Evolutionary conservation across 2,797 vertebrate species (phyloP).

Genomic region (Perodicticus potto): DNA sequence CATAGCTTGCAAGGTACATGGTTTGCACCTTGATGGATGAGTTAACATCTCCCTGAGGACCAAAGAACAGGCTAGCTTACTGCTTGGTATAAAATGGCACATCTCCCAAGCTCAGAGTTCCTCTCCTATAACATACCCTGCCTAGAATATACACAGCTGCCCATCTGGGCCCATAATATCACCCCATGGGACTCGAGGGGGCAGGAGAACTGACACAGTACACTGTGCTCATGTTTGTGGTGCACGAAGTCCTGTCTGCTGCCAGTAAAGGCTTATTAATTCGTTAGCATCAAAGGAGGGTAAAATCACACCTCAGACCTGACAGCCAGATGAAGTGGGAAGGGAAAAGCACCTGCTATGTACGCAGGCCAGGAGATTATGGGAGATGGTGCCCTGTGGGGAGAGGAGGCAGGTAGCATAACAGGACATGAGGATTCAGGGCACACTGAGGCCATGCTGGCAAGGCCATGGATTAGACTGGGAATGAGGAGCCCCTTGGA

Average conservation of each 20-base stretch:
- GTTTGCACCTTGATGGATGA: not conserved
- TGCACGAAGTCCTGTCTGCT: not conserved
- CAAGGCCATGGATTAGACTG: not conserved
- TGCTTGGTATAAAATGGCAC: not conserved
- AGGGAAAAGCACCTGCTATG: rapidly evolving
- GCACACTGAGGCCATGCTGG: not conserved
- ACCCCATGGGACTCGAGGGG: not conserved
- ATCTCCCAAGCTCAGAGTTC: not conserved
- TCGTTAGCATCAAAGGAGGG: not conserved
- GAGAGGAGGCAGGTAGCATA: not conserved
- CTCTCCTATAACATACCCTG: not conserved
- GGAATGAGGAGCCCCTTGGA: not conserved
- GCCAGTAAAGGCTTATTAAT: not conserved
- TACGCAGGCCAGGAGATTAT: not conserved
- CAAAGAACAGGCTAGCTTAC: not conserved
- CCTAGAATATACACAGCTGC: not conserved
- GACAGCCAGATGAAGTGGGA: not conserved
- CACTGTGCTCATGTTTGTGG: not conserved
- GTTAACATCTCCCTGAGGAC: not conserved
- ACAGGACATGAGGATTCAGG: no score
- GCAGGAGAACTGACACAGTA: not conserved
- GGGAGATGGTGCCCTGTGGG: not conserved
- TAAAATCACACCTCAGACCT: rapidly evolving
- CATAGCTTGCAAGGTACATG: not conserved
- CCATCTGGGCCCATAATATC: no score